Evolutionary conservation across 2,888 invertebrate species (phyloP).

Genomic region (Drosophila testacea): DNA sequence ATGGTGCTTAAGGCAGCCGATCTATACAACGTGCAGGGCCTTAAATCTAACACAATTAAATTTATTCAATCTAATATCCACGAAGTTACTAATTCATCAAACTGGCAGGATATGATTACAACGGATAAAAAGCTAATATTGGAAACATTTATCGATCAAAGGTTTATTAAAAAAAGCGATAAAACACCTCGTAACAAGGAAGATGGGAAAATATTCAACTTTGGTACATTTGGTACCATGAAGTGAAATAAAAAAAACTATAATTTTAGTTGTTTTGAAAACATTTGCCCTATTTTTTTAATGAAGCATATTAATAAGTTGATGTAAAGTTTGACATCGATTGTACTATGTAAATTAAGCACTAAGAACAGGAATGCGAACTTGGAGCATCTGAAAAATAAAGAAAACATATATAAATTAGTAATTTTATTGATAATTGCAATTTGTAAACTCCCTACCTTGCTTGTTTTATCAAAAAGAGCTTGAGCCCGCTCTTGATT

Average conservation of each 20-base stretch:
- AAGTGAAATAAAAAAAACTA: background rate
- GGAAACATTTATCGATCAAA: background rate
- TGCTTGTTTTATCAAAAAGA: slow-evolving; percentile 86
- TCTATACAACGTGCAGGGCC: slow-evolving; percentile 94
- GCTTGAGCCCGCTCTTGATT: slow-evolving; percentile 87
- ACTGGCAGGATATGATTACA: background rate
- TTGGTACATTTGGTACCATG: no score
- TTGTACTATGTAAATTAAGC: slow-evolving; percentile 8
- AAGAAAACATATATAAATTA: background rate
- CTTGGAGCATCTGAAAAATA: slow-evolving; percentile 83
- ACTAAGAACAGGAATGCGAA: slow-evolving; percentile 77
- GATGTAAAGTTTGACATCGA: background rate
- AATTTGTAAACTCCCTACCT: slow-evolving; percentile 80
- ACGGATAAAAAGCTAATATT: background rate
- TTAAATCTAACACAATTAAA: background rate
- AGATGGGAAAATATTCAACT: background rate
- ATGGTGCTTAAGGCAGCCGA: no score
- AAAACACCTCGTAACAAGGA: background rate
- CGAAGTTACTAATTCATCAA: background rate
- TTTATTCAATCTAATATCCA: background rate
- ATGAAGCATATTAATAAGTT: background rate
- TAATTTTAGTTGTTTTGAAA: background rate
- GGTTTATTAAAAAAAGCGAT: background rate
- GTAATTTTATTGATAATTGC: background rate
- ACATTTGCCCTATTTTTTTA: slow-evolving; percentile 5